A percentile compares a stretch with the other conserved stretches of the same genome.
phyloP scores from a whole-genome alignment of 1,140 invertebrate species.

The Solenopsis invicta region DNA sequence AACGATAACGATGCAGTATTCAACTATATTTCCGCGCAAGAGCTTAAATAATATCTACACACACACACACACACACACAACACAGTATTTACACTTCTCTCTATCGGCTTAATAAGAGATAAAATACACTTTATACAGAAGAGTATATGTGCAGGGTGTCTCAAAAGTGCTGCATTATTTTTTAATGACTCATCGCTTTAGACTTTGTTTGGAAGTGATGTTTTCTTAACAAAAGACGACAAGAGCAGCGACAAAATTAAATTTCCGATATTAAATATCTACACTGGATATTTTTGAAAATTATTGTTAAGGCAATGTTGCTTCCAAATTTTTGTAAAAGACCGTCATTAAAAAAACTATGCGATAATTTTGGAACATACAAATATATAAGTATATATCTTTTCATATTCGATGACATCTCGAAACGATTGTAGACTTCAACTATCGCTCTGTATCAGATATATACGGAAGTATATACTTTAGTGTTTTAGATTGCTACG shows the following conservation, averaged over 20 bases:
- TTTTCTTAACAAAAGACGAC: background rate
- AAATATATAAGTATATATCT: conserved; percentile 59
- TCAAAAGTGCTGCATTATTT: conserved; percentile 55
- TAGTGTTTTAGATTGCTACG: conserved; percentile 54
- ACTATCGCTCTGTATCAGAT: conserved; percentile 51
- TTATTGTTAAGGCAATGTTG: conserved; percentile 23
- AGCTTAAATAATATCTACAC: conserved; percentile 46
- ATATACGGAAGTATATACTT: conserved; percentile 58
- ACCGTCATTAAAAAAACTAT: conserved; percentile 45
- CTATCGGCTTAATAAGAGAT: conserved; percentile 46
- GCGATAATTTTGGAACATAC: conserved; percentile 47
- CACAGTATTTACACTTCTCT: conserved; percentile 20
- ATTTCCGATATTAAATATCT: conserved; percentile 14
- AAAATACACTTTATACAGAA: conserved; percentile 40
- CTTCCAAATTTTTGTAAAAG: conserved; percentile 11
- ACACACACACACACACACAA: background rate
- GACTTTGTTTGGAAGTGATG: conserved; percentile 18
- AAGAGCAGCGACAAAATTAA: conserved; percentile 3
- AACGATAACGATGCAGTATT: conserved; percentile 39
- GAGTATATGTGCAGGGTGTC: conserved; percentile 42
- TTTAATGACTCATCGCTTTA: conserved; percentile 33
- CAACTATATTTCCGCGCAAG: conserved; percentile 27
- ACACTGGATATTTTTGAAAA: conserved; percentile 24
- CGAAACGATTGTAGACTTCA: conserved; percentile 46
- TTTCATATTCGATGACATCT: conserved; percentile 60